Evolutionary conservation across 2,888 invertebrate genomes (phyloP), one percentile per base, ranked within the genome.

Genomic region (Phyllotreta cruciferae): DNA sequence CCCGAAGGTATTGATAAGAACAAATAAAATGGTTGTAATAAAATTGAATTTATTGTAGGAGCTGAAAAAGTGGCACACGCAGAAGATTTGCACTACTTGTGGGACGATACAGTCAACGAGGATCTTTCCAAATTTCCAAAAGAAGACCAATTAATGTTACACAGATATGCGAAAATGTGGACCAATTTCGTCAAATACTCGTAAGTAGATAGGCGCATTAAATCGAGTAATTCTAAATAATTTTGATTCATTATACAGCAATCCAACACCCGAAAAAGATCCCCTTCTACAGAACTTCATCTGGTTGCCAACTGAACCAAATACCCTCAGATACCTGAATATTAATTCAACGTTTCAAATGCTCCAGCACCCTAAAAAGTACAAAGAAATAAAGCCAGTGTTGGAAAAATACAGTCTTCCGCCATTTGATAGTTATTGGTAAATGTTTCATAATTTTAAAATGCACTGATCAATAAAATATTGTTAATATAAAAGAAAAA

Each of bases 231-330:
- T 24, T 24, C 24, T 24, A 4, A 24, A 24, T 24, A 24, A 24
- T 24, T 3, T 24, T 52, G 8, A 39, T 53, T 53, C 38, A 36
- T 34, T 56, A 52, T 66, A n/a, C 10, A 69, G 69, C 7, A 62
- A 63, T 55, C 69, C 69, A 38, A 69, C 69, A 6, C 69, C 69
- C 1, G 41, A 53, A 55, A 9, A 50, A 10, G 69, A 69, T 38
- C 50, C 60, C 1, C 36, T 63, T 4, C 36, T 65, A 2, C 39
- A 55, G 14, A 57, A 54, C 34, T 10, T 62, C 3, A 42, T 7
- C 35, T 69, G 69, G 67, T 44, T 54, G 5, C 39, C 11, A 36
- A 53, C 64, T 2, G 42, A 62, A 24, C 41, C 64, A 1, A 14
- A 58, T 0, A 49, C 55, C 10, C 47, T 66, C 8, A 42, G 42